phyloP scores from a whole-genome alignment of 1,140 invertebrate genomes.

The Ostrea edulis region DNA sequence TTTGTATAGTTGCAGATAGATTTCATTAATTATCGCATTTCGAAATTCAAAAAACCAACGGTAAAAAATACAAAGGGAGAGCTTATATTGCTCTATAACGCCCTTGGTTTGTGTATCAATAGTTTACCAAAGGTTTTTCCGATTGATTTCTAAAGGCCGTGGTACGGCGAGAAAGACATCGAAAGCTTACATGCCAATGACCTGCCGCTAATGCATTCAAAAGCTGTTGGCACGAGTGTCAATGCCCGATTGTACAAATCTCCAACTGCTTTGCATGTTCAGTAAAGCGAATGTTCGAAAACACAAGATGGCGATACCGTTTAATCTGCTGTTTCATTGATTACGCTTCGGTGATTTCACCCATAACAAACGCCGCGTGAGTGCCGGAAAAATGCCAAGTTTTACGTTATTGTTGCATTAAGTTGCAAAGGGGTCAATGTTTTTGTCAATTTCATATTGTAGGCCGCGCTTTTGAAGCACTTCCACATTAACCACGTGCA shows the following conservation, averaged over 20 bases:
- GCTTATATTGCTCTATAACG: not conserved
- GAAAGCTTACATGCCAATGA: slow-evolving; percentile 29
- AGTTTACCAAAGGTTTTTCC: not conserved
- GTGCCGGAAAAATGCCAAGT: not conserved
- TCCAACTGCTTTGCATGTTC: not conserved
- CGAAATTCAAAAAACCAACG: not conserved
- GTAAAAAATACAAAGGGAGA: not conserved
- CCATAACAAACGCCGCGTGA: not conserved
- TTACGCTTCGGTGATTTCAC: not conserved
- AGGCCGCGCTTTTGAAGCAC: not conserved
- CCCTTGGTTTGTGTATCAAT: not conserved
- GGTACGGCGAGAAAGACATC: not conserved
- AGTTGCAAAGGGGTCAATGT: not conserved
- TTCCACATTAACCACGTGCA: not conserved
- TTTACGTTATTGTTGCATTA: not conserved
- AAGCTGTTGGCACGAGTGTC: slow-evolving; percentile 20
- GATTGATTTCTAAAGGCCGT: not conserved
- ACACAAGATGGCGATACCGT: not conserved
- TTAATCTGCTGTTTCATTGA: slow-evolving; percentile 21
- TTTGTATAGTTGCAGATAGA: too few relatives aligned
- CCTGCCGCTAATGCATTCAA: slow-evolving; percentile 23
- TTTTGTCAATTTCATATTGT: not conserved
- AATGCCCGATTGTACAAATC: slow-evolving; percentile 3
- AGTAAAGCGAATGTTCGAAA: slow-evolving; percentile 5
- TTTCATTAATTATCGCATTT: too few relatives aligned